Conservation (phyloP, 2,797 vertebrate species). For the Perodicticus potto region DNA sequence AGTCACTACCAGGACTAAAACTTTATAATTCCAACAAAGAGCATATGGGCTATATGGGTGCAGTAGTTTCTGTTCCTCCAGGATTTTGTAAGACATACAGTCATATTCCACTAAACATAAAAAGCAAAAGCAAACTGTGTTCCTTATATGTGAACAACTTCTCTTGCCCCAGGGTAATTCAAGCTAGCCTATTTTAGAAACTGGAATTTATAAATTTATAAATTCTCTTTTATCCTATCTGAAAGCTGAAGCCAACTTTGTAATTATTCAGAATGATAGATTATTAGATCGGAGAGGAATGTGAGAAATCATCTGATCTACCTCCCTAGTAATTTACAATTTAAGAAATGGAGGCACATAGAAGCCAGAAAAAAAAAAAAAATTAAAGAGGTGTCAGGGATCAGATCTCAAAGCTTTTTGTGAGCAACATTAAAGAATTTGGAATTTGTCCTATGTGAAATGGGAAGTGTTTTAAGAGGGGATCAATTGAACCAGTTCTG, state of each 20-base stretch:
- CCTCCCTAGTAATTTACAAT: slow-evolving; percentile 21
- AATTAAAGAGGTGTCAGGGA: neutral
- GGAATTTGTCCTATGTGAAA: neutral
- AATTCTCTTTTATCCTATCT: slow-evolving; percentile 57
- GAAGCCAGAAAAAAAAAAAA: neutral
- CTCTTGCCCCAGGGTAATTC: slow-evolving; percentile 34
- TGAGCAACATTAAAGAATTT: neutral
- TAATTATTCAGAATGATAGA: slow-evolving; percentile 70
- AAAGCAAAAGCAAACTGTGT: neutral
- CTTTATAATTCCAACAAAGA: slow-evolving; percentile 3
- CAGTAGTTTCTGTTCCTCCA: neutral
- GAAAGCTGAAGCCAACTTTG: slow-evolving; percentile 21
- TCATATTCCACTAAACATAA: neutral
- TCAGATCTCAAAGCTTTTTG: neutral
- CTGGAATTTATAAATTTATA: slow-evolving; percentile 64
- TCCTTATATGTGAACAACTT: slow-evolving; percentile 30
- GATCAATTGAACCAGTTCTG: neutral
- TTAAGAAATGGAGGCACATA: neutral
- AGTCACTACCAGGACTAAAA: neutral
- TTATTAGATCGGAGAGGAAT: slow-evolving; percentile 53
- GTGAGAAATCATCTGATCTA: slow-evolving; percentile 71
- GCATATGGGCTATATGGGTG: neutral
- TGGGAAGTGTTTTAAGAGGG: neutral
- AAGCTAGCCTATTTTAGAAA: slow-evolving; percentile 59
- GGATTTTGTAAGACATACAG: neutral